Evolutionary conservation across 2,113 vertebrate species (phyloP), one percentile per base, ranked within the genome.

Genomic region (Mobula birostris): DNA sequence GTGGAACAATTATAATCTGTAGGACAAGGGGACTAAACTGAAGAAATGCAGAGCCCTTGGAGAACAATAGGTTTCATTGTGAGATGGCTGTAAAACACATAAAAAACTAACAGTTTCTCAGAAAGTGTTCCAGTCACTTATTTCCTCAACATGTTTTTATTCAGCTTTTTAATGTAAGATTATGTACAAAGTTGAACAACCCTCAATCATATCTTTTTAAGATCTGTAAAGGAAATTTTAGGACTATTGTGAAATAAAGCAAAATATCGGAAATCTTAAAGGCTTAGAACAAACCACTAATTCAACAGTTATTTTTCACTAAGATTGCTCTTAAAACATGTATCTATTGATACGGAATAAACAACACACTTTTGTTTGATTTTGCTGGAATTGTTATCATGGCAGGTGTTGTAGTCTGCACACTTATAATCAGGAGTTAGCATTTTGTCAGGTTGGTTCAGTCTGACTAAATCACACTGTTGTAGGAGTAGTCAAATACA

Each of bases 161-260:
- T 90, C 85, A 90, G 61, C n/a, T 66, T 90, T 63, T 90, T 68
- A 90, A 66, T 63, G 63, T 90, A 90, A 90, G 85, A 90, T 90
- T 90, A 90, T 90, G 85, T 66, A 90, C 61, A 90, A 90, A 90
- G 85, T 90, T 90, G 85, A 90, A 90, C 85, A 90, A 90, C 61
- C 85, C 61, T 32, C 85, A 90, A 66, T 66, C 85, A 90, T 90
- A 66, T 68, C n/a, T 40, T 40, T 40, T 36, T 90, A 90, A 32
- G 61, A 90, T 66, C 85, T 32, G 58, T 36, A 17, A 32, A 90
- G 66, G 29, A 90, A 90, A 90, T 32, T 87, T 66, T 68, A 27
- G 29, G 61, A n/a, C 66, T 66, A 17, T n/a, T n/a, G 63, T 66
- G 61, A 68, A 90, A 66, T 5, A 29, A 90, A 90, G 56, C 21